These are phyloP conservation scores for Drosophila parabipectinata DNA, from an alignment of 1,140 invertebrate genomes.

Conservation along the genomic window DNA sequence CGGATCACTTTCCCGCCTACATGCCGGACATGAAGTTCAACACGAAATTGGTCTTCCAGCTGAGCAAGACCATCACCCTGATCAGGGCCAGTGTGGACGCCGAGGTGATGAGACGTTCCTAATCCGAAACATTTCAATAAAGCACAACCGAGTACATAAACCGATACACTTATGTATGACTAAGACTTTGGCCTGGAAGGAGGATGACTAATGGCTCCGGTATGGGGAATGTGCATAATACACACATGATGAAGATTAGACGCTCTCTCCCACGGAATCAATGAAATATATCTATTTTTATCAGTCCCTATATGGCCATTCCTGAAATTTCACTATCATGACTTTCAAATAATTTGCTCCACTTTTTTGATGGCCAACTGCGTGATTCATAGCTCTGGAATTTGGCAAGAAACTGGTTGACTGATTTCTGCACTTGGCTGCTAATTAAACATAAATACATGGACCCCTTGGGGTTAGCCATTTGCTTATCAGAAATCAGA, in stretches of 20 bases:
- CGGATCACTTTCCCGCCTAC: slow-evolving; percentile 60
- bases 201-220: slow-evolving; percentile 41
- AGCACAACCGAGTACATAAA: slow-evolving; percentile 14
- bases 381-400: slow-evolving; percentile 30
- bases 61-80: slow-evolving; percentile 23
- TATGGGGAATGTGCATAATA: slow-evolving; percentile 14
- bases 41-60: slow-evolving; percentile 44
- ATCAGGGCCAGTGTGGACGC: slow-evolving; percentile 52
- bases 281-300: slow-evolving; percentile 27
- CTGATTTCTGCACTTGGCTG: slow-evolving; percentile 13
- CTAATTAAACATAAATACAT: slow-evolving; percentile 1
- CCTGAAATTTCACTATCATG: slow-evolving; percentile 22
- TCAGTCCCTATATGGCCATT: slow-evolving; percentile 6
- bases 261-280: neutral
- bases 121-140: slow-evolving; percentile 25
- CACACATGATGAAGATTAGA: slow-evolving; percentile 28
- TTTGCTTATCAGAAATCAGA: neutral
- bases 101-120: slow-evolving; percentile 48
- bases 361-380: slow-evolving; percentile 5
- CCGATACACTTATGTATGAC: slow-evolving; percentile 31
- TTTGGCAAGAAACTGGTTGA: slow-evolving; percentile 25
- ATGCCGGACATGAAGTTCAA: slow-evolving; percentile 73
- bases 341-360: slow-evolving; percentile 25
- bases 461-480: neutral
- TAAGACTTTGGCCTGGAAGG: slow-evolving; percentile 13